Evolutionary conservation across 2,797 vertebrate genomes (phyloP).

Genomic region (Propithecus deckenii): DNA sequence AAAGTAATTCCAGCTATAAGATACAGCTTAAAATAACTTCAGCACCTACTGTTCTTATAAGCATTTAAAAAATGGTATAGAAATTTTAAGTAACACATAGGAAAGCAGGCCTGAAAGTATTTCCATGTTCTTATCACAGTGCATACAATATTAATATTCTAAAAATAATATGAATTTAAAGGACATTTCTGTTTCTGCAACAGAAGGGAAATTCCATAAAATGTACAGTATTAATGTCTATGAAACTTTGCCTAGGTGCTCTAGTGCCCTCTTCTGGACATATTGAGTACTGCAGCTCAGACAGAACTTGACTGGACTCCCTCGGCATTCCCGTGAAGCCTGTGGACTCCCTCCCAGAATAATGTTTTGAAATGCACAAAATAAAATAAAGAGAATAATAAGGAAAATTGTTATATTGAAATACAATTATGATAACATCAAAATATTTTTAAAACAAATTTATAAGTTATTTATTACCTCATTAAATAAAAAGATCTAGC

Average conservation of each 20-base stretch:
- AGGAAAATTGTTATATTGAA: background rate
- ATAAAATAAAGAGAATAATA: background rate
- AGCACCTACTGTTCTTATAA: background rate
- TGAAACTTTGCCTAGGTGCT: background rate
- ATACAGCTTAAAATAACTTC: slow-evolving; percentile 56
- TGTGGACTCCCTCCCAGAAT: background rate
- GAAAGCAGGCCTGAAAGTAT: background rate
- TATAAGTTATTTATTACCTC: background rate
- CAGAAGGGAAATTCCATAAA: background rate
- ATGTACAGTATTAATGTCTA: background rate
- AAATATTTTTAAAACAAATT: background rate
- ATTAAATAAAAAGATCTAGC: background rate
- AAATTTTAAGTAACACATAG: slow-evolving; percentile 29
- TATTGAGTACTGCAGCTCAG: background rate
- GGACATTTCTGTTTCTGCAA: background rate
- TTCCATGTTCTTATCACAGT: background rate
- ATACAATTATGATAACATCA: background rate
- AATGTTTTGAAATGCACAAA: background rate
- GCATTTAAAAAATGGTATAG: background rate
- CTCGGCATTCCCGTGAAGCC: background rate
- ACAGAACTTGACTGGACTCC: accelerated
- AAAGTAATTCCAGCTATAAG: background rate
- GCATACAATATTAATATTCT: slow-evolving; percentile 20
- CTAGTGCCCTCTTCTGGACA: slow-evolving; percentile 41
- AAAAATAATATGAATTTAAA: slow-evolving; percentile 49